A percentile compares a stretch with the other conserved stretches of the same genome.
Evolutionary conservation across 2,797 vertebrate species (phyloP).

Genomic region (Phoxinus dragarum): DNA sequence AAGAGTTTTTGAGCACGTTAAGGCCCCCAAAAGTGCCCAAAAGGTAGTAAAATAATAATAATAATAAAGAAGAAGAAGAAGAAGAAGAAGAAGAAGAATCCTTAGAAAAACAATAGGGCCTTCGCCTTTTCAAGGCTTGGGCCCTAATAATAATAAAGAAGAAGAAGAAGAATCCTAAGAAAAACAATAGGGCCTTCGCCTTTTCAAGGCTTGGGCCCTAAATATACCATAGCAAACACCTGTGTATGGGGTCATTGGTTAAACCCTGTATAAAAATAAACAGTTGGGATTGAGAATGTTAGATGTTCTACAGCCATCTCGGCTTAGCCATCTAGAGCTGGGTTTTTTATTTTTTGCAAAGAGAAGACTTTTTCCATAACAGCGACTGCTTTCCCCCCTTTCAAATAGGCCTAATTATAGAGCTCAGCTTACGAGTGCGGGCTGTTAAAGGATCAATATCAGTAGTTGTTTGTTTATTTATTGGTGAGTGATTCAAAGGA

Average conservation of each 20-base stretch:
- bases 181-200: no score
- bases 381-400: background rate
- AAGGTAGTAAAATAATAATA: no score
- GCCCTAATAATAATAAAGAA: no score
- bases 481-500: background rate
- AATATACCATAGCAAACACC: background rate
- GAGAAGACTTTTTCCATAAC: background rate
- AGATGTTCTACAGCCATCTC: background rate
- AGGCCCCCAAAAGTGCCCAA: no score
- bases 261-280: background rate
- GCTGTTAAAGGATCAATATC: background rate
- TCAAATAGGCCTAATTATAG: background rate
- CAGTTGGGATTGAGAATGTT: background rate
- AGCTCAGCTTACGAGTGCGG: background rate
- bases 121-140: no score
- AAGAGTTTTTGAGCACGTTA: no score
- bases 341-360: background rate
- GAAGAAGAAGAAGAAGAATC: no score
- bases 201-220: no score
- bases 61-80: no score
- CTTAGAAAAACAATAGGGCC: no score
- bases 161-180: no score
- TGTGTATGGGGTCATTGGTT: background rate
- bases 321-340: background rate
- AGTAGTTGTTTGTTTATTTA: background rate